Conservation (phyloP, 1,140 invertebrate species). For the Tetragonula clypearis region DNA sequence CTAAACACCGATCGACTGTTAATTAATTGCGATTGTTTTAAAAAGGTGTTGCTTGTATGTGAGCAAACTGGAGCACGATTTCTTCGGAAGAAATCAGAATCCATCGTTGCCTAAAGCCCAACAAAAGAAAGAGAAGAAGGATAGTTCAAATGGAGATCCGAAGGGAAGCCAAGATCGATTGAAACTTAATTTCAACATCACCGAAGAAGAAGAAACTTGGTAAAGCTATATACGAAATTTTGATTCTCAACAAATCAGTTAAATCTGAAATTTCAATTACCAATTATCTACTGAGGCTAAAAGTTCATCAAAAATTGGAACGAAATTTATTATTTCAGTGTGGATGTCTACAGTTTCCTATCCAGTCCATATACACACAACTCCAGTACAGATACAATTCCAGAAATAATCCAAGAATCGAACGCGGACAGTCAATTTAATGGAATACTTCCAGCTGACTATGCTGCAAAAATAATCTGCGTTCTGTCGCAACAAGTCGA, state of each 20-base stretch:
- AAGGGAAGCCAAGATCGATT: constrained; percentile 77
- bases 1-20: too few species aligned
- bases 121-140: constrained; percentile 79
- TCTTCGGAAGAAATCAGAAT: constrained; percentile 88
- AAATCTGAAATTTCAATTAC: too few species aligned
- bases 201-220: constrained; percentile 90
- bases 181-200: constrained; percentile 82
- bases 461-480: constrained; percentile 93
- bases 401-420: constrained; percentile 86
- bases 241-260: not conserved
- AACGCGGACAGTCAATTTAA: constrained; percentile 84
- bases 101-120: constrained; percentile 76
- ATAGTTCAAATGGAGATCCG: constrained; percentile 71
- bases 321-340: constrained; percentile 78
- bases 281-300: too few species aligned
- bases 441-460: constrained; percentile 89
- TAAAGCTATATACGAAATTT: constrained; percentile 68
- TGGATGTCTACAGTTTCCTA: constrained; percentile 91
- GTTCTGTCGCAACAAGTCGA: constrained; percentile 93
- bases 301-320: not conserved
- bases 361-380: constrained; percentile 86
- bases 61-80: constrained; percentile 92
- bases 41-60: constrained; percentile 91
- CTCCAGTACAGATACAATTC: constrained; percentile 83
- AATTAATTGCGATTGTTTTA: too few species aligned